These are phyloP conservation scores for Aphis craccivora DNA, from an alignment of 1,140 invertebrate genomes.

Conservation along the genomic window DNA sequence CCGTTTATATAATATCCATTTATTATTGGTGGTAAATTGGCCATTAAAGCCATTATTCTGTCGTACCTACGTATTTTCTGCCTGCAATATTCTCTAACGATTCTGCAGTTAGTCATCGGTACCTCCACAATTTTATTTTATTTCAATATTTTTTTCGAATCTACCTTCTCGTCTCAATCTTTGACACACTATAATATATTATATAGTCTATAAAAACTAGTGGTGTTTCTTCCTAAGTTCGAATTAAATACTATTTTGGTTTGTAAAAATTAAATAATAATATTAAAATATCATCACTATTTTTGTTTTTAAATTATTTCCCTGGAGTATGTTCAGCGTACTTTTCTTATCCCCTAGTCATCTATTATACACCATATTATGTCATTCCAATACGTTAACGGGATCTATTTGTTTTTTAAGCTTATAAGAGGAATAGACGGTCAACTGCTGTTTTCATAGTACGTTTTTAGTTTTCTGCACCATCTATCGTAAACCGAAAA, in stretches of 20 bases:
- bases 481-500: neutral
- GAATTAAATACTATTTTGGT: neutral
- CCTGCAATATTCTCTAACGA: neutral
- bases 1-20: neutral
- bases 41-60: neutral
- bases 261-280: too few relatives aligned
- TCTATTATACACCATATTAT: neutral
- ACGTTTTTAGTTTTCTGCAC: neutral
- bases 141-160: neutral
- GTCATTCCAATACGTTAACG: neutral
- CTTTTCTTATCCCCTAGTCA: neutral
- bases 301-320: too few relatives aligned
- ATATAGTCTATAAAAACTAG: too few relatives aligned
- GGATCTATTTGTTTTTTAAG: neutral
- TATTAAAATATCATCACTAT: too few relatives aligned
- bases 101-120: neutral
- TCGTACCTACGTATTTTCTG: neutral
- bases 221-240: neutral
- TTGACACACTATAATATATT: neutral
- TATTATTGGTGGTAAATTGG: neutral
- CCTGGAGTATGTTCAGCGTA: neutral
- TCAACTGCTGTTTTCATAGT: neutral
- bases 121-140: neutral
- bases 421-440: neutral
- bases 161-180: neutral